Evolutionary conservation across 2,888 invertebrate genomes (phyloP), one percentile per base, ranked within the genome.

Genomic region (Listrodromus nycthemerus): DNA sequence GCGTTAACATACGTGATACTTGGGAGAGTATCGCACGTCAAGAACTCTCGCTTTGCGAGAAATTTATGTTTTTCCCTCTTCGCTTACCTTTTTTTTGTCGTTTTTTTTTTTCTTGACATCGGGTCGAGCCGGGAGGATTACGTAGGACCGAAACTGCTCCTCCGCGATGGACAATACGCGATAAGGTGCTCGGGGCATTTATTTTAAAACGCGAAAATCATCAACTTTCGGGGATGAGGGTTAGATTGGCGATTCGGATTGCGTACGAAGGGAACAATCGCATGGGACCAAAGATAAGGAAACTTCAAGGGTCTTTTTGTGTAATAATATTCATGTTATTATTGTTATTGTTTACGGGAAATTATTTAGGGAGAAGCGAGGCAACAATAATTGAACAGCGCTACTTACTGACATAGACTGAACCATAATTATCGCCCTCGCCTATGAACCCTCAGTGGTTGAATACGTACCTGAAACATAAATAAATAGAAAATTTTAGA

Each of bases 11-110:
- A 67, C 65, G 66, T 80, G 73, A 50, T 71, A 50, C 71, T 37
- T 52, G 21, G 30, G 24, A 24, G 45, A 45, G 58, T 61, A 74
- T 45, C 48, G 21, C 37, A 7, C 13, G n/a, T 10, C 13, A 48
- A 41, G 24, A 76, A 41, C 55, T 66, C 66, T 65, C 27, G n/a
- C 67, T 90, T 87, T 85, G 78, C 61, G 37, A 3, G 80, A 85
- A 89, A 90, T 89, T 89, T 90, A 87, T 88, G 86, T 88, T 89
- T 87, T 87, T n/a, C 19, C 27, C 33, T 52, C 63, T 13, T 50
- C 52, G 1, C 19, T 52, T 55, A 41, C 37, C 13, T 24, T 10
- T 10, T 10, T 24, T 7, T 55, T 55, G 55, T 19, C 10, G 2
- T 55, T 55, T 24, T 79, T 71, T 27, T 16, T 79, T 3, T 24